Conservation (phyloP, 2,113 vertebrate genomes). For the Cephalopterus ornatus region DNA sequence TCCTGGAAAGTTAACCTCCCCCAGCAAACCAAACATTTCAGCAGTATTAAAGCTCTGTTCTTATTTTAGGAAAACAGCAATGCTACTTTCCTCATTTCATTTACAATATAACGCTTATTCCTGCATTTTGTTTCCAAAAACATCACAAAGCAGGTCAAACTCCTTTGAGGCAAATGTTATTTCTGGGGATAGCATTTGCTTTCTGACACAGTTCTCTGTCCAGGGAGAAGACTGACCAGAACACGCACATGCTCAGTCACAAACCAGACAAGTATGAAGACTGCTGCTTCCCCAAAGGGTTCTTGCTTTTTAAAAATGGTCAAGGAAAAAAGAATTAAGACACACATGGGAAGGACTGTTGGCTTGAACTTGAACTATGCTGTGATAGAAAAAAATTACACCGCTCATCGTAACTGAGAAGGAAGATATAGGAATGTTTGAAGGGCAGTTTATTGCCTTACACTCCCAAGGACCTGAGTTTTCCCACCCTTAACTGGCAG, state of each 20-base stretch:
- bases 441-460: not conserved
- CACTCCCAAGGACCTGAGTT: not conserved
- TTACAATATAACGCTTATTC: not conserved
- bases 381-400: not conserved
- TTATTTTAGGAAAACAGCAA: not conserved
- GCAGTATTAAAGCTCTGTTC: not conserved
- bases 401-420: not conserved
- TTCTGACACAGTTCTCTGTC: not conserved
- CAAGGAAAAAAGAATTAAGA: not conserved
- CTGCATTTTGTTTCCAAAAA: slow-evolving; percentile 14
- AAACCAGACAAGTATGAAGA: not conserved
- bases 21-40: not conserved
- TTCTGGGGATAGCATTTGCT: not conserved
- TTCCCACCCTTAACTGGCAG: not conserved
- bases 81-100: not conserved
- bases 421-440: not conserved
- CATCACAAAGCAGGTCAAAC: not conserved
- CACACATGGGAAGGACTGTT: not conserved
- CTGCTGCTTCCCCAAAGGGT: not conserved
- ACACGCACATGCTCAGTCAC: accelerated
- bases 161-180: slow-evolving; percentile 14
- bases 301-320: not conserved
- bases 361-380: not conserved
- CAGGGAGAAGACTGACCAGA: not conserved
- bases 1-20: not conserved